Base-by-base conservation (phyloP, 1,140 invertebrate genomes). In the Pseudachorutes palmiensis region DNA sequence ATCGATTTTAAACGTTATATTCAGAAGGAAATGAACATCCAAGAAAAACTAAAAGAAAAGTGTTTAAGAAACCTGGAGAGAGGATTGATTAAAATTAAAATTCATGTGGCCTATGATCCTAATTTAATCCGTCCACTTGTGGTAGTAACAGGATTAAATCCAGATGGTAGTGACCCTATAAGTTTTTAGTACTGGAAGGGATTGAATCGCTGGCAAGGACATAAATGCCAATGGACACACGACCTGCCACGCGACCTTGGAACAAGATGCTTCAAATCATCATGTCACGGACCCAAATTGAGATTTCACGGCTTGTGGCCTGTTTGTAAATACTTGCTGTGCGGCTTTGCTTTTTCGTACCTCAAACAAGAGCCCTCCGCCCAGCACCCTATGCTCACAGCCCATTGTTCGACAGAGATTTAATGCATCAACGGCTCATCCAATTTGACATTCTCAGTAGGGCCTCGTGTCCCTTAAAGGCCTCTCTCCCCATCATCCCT, bases 321-420 rank as follows among this genome's bases (percentile, higher is more conserved):
- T 71, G 70, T 71, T 71, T 71, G 70, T 71, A 71, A 71, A 71
- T 71, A 71, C 67, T 71, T 58, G 64, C 64, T 71, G 70, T 69
- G 67, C 64, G 70, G 64, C 67, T 69, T 62, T 57, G 22, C 63
- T 19, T 65, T 65, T 58, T n/a, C n/a, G n/a, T n/a, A n/a, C n/a
- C n/a, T n/a, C n/a, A n/a, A n/a, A n/a, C n/a, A n/a, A n/a, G n/a
- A n/a, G n/a, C 12, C 9, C 14, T 26, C 28, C 26, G 51, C 12
- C 12, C 26, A 5, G 51, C 26, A 57, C 51, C 14, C 26, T 9
- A 22, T n/a, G 3, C 51, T 22, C n/a, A n/a, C n/a, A n/a, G n/a
- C 24, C 14, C 24, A 16, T 57, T 57, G 14, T 57, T 19, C 36
- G 36, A 45, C 9, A 45, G 9, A 57, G 51, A 57, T 57, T 57